A percentile compares a stretch with the other conserved stretches of the same genome.
Evolutionary conservation across 1,140 invertebrate species (phyloP).

Genomic region (Aphelenchoides besseyi): DNA sequence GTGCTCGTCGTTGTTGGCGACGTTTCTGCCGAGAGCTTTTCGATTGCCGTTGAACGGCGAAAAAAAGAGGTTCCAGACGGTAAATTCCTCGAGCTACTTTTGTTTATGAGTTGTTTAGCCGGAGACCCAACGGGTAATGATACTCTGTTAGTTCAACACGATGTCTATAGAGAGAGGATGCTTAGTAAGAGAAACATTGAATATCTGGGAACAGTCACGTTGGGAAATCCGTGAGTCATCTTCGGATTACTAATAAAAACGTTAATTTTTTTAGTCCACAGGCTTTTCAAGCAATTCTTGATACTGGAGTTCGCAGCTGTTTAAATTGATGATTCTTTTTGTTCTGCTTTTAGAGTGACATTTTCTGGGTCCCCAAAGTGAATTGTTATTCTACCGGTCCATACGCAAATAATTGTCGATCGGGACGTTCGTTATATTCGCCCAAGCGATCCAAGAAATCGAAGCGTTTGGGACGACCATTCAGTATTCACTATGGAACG

Average conservation of each 20-base stretch:
- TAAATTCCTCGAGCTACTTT: neutral
- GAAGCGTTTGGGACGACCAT: neutral
- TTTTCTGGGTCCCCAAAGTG: conserved; percentile 13
- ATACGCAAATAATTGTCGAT: conserved; percentile 12
- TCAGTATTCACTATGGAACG: conserved; percentile 20
- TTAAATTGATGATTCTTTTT: neutral
- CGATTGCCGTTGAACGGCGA: neutral
- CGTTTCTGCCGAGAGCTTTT: neutral
- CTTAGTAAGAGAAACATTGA: neutral
- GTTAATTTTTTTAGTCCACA: conserved; percentile 1
- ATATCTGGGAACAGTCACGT: neutral
- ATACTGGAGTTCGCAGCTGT: neutral
- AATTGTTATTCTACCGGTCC: conserved; percentile 13
- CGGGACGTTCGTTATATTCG: neutral
- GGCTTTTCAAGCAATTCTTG: neutral
- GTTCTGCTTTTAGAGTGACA: conserved; percentile 10
- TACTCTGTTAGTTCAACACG: neutral
- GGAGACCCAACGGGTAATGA: neutral
- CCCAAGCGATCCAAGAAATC: neutral
- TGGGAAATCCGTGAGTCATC: neutral
- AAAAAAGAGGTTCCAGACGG: neutral
- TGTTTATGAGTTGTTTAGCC: neutral
- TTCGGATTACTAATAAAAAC: neutral
- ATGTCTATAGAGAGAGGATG: neutral
- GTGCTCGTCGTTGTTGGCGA: neutral